These are phyloP conservation scores for Trissolcus japonicus DNA, from an alignment of 2,888 invertebrate genomes.

Conservation along the genomic window DNA sequence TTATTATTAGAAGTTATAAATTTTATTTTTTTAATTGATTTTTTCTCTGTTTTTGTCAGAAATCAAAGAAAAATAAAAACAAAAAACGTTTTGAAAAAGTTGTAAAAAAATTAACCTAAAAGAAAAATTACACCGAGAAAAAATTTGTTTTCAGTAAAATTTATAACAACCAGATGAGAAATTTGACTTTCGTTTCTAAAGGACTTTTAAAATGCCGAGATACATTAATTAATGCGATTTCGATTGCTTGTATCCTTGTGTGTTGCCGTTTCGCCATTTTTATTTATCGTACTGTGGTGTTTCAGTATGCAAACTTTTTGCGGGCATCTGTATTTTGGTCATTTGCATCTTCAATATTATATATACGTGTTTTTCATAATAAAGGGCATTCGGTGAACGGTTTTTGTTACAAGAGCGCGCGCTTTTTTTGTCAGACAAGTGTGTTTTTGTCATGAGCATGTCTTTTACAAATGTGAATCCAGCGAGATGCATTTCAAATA, in stretches of 20 bases:
- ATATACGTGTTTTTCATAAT: slow-evolving; percentile 16
- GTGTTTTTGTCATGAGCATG: slow-evolving; percentile 11
- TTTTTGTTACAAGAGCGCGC: slow-evolving; percentile 12
- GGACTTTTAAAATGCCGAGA: not conserved
- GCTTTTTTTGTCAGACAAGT: slow-evolving; percentile 9
- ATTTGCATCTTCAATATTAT: slow-evolving; percentile 29
- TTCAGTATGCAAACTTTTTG: slow-evolving; percentile 30
- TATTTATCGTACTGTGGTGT: slow-evolving; percentile 22
- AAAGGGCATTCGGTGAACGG: slow-evolving; percentile 3
- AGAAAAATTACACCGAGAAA: too few species aligned
- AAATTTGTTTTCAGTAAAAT: too few species aligned
- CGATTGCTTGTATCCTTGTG: slow-evolving; percentile 7
- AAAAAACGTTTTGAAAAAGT: too few species aligned
- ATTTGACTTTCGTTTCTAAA: not conserved
- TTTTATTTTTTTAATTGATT: too few species aligned
- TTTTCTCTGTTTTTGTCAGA: too few species aligned
- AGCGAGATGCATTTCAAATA: slow-evolving; percentile 24
- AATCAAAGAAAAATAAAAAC: too few species aligned
- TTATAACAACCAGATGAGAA: too few species aligned
- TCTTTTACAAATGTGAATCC: slow-evolving; percentile 21
- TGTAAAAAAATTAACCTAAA: too few species aligned
- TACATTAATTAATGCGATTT: slow-evolving; percentile 9
- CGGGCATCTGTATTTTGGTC: slow-evolving; percentile 11
- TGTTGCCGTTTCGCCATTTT: not conserved
- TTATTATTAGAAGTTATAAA: too few species aligned